Conservation (phyloP, 2,888 invertebrate genomes). For the Baronia brevicornis region DNA sequence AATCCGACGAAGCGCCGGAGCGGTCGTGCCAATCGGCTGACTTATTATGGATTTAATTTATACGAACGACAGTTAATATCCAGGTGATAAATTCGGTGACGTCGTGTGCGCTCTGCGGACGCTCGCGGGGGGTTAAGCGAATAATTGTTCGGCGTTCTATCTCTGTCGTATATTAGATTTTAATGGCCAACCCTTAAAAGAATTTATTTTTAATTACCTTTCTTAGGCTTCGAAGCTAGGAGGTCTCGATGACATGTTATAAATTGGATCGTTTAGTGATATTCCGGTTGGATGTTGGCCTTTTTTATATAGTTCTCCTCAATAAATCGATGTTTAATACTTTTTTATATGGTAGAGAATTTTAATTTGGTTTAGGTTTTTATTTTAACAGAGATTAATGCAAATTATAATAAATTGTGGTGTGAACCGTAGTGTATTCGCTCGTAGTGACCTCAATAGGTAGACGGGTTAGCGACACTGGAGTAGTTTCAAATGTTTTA, state of each 20-base stretch:
- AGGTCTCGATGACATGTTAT: conserved; percentile 40
- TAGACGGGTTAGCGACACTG: too few relatives aligned
- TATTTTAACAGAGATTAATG: too few relatives aligned
- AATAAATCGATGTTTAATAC: neutral
- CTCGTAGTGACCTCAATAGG: too few relatives aligned
- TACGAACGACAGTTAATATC: conserved; percentile 59
- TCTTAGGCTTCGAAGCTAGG: conserved; percentile 54
- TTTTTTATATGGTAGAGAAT: too few relatives aligned
- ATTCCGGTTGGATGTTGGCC: conserved; percentile 19
- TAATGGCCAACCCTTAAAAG: conserved; percentile 61
- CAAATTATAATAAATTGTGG: too few relatives aligned
- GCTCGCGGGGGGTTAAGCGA: conserved; percentile 56
- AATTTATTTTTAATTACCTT: conserved; percentile 60
- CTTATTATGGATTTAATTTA: conserved; percentile 48
- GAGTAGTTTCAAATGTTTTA: too few relatives aligned
- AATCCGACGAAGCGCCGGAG: conserved; percentile 28
- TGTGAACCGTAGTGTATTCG: too few relatives aligned
- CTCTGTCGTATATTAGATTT: conserved; percentile 46
- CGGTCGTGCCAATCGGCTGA: conserved; percentile 39
- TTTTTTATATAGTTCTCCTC: conserved; percentile 15
- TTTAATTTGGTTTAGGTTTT: too few relatives aligned
- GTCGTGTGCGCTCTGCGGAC: conserved; percentile 29
- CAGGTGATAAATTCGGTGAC: conserved; percentile 49
- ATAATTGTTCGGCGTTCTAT: conserved; percentile 34
- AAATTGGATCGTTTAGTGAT: conserved; percentile 26